phyloP scores from a whole-genome alignment of 2,113 vertebrate species.

The Corydoras maculifer region DNA sequence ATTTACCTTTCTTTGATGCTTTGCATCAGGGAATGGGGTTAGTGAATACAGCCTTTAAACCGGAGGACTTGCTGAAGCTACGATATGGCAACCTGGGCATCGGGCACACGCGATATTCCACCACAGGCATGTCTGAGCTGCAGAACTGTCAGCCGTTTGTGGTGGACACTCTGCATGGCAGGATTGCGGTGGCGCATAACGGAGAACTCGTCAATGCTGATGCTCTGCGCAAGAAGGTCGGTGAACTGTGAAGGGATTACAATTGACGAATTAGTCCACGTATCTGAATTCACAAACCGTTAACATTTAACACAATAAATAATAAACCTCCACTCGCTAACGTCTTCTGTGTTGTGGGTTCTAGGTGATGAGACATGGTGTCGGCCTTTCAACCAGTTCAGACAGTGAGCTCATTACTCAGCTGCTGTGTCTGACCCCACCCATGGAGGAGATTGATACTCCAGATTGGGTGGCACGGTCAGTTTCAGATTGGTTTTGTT shows the following conservation, averaged over 20 bases:
- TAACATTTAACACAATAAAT: too few species aligned
- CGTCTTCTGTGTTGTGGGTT: neutral
- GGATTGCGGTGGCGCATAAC: slow-evolving; percentile 95
- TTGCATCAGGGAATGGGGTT: slow-evolving; percentile 86
- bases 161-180: slow-evolving; percentile 92
- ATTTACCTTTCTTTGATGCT: neutral
- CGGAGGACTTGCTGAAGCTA: slow-evolving; percentile 85
- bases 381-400: slow-evolving; percentile 91
- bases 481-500: slow-evolving; percentile 13
- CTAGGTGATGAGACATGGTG: slow-evolving; percentile 90
- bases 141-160: slow-evolving; percentile 98
- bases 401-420: slow-evolving; percentile 97
- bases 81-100: slow-evolving; percentile 90
- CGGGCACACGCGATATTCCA: slow-evolving; percentile 93
- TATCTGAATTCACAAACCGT: neutral
- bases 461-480: slow-evolving; percentile 97
- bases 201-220: slow-evolving; percentile 88
- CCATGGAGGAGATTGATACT: slow-evolving; percentile 79
- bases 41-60: slow-evolving; percentile 80
- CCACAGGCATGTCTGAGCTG: slow-evolving; percentile 87
- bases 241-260: neutral
- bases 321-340: neutral
- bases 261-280: neutral
- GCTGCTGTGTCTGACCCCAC: slow-evolving; percentile 89
- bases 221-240: slow-evolving; percentile 78